Evolutionary conservation across 2,888 invertebrate species (phyloP), one percentile per base, ranked within the genome.

Genomic region (Apantesis nais): DNA sequence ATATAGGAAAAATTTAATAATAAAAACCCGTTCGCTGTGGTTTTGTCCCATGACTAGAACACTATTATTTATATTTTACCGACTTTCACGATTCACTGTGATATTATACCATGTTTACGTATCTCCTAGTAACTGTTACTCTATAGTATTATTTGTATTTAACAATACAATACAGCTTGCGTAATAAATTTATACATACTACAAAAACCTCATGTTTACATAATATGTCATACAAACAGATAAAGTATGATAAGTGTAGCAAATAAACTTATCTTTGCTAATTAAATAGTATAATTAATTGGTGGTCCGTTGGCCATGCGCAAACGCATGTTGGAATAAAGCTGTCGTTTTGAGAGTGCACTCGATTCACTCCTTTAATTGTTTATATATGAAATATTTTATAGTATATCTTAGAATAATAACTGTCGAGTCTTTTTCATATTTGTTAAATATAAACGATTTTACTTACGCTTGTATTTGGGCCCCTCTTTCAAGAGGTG

Each of bases 231-330:
- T 75, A 83, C 75, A 82, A 79, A 83, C 67, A 85, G 84, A 86
- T 86, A 85, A 82, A 79, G 68, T 74, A 74, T 70, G 85, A 87
- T 87, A 87, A 83, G 76, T 72, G 75, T 77, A 79, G 83, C 85
- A 87, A 89, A 89, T 84, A 87, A 66, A 83, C 78, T 88, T 89
- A 88, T 89, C 87, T 78, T 73, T 67, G 73, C 80, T 89, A 89
- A 90, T 90, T 88, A 91, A 90, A 90, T 86, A 88, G 81, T 85
- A 84, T 82, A 85, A 80, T 82, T 82, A 80, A 79, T 82, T 76
- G 82, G 72, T 72, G 78, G 77, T 77, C 75, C 65, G 41, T 61
- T 67, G 71, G 71, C 73, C 81, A 79, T 74, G 71, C 77, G 79
- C 70, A 65, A 68, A 65, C 71, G 66, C 63, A 61, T 39, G 37